Evolutionary conservation across 1,140 invertebrate species (phyloP), one percentile per base, ranked within the genome.

Genomic region (Bombus superbus): DNA sequence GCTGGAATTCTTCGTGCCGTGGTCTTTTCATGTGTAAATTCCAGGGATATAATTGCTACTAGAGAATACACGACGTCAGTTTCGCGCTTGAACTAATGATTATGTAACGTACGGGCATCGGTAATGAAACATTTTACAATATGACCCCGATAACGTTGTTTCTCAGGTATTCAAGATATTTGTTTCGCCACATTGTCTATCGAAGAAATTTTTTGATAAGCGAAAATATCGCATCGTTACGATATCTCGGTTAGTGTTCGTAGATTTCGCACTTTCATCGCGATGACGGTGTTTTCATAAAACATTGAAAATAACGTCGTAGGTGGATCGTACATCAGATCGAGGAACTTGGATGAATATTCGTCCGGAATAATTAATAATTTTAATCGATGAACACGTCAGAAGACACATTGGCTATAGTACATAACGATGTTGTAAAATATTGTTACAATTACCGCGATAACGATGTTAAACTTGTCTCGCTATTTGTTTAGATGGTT

Each of bases 21-120:
- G 76, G 77, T 86, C 92, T 92, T 94, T 94, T 93, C 93, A 92
- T 92, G 90, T 94, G 94, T 86, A 94, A 93, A 93, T 93, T 92
- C 80, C 74, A 89, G 81, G 86, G 87, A 90, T 90, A 93, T 87
- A 89, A 91, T 90, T 77, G 86, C 62, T 68, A 66, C 32, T 82
- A 42, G 79, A 69, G 62, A 73, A 84, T 76, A 89, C 64, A 90
- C 44, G 22, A 57, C 47, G 69, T 75, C 69, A 72, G 76, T 81
- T 87, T 78, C 57, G 38, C 72, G 76, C 62, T 84, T 66, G 47
- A 53, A 71, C 44, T 44, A 80, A 59, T 35, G 80, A 83, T 87
- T 90, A 89, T 79, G 74, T 89, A 89, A 89, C 80, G 6, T 40
- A 28, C 57, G 68, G 59, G 40, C 57, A 80, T 74, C 32, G 73